Evolutionary conservation across 2,797 vertebrate species (phyloP), one percentile per base, ranked within the genome.

Genomic region (Cossypha niveicapilla): DNA sequence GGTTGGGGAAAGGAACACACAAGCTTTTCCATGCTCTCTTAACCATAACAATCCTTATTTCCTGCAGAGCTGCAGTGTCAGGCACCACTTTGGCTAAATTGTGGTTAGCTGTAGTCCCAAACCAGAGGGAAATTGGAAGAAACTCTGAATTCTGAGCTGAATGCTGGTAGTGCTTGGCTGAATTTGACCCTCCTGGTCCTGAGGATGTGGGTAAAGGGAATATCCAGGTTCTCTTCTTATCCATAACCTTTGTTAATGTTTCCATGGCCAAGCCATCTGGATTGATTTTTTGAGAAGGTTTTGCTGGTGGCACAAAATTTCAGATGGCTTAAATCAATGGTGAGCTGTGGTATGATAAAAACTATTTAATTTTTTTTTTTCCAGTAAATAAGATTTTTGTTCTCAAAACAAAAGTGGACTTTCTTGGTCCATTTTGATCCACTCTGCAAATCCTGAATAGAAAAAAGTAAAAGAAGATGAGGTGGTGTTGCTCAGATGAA

Each of bases 1-100:
- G 75, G 88, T 86, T 94, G 92, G 91, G 80, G 62, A 96, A 93
- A 96, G 84, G 93, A 96, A 90, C 88, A 79, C 93, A 90, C 77
- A 70, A 92, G 86, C 57, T 93, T 93, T 63, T 57, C 88, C 89
- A 83, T 76, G 82, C 92, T 89, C 93, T 93, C 95, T 96, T 77
- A 79, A 94, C 88, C 92, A 91, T 91, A 74, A 68, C 82, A 86
- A 44, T 91, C 92, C 60, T 76, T 88, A 81, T 94, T 95, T 96
- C 92, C 92, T 58, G 27, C 45, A 28, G 56, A 86, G 66, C 30
- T 62, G 8, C 34, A 37, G 67, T 72, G 88, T 84, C 96, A 97
- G 87, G 57, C 61, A 71, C 37, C 1, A 1, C 70, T 86, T 85
- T 54, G 80, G 86, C 53, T 86, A 74, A 85, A 54, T 7, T 89